These are phyloP conservation scores for Aphis craccivora DNA, from an alignment of 1,140 invertebrate species.

Conservation along the genomic window DNA sequence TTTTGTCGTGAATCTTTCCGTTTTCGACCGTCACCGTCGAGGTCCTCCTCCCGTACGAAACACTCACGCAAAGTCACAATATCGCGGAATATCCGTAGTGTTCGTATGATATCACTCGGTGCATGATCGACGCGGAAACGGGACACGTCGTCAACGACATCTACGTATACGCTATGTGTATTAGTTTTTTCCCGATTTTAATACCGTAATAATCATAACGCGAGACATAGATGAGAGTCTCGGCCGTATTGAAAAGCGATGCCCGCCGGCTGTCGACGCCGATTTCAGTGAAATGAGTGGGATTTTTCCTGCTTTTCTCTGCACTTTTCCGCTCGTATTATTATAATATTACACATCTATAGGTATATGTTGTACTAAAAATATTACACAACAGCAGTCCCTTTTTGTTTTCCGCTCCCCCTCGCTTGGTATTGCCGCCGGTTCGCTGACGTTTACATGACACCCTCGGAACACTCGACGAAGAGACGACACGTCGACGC, in stretches of 20 bases:
- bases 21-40: too few relatives aligned
- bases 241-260: not conserved
- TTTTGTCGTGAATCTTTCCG: not conserved
- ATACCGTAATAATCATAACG: not conserved
- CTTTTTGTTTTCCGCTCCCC: conserved; percentile 28
- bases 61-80: too few relatives aligned
- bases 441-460: conserved; percentile 36
- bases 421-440: not conserved
- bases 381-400: not conserved
- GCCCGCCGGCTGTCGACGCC: not conserved
- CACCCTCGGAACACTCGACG: conserved; percentile 37
- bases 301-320: not conserved
- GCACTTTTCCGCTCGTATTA: not conserved
- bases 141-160: not conserved
- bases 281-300: not conserved
- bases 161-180: too few relatives aligned
- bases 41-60: too few relatives aligned
- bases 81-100: too few relatives aligned
- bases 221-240: not conserved
- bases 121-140: not conserved
- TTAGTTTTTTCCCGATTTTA: not conserved
- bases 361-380: too few relatives aligned
- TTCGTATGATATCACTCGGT: too few relatives aligned
- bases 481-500: not conserved
- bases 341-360: too few relatives aligned